Evolutionary conservation across 2,113 vertebrate species (phyloP).

Genomic region (Geothlypis trichas): DNA sequence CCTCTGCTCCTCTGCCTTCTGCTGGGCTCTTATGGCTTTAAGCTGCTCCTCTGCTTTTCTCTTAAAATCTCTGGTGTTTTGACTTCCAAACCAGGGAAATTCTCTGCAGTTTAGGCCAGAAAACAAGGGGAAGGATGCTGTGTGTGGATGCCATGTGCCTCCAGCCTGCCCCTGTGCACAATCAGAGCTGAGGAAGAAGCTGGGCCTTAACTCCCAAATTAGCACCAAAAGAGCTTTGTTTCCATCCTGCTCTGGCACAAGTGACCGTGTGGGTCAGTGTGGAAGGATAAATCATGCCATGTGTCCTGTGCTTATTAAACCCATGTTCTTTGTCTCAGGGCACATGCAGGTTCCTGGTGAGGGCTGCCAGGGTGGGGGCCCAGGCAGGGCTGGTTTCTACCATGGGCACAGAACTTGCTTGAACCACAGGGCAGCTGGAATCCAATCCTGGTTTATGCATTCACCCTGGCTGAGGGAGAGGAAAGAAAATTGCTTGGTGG

Average conservation of each 20-base stretch:
- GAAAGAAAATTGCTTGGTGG: background rate
- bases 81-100: background rate
- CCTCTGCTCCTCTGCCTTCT: background rate
- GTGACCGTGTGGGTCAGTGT: background rate
- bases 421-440: background rate
- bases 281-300: background rate
- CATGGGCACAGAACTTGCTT: background rate
- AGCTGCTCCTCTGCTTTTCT: background rate
- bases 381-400: background rate
- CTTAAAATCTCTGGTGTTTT: background rate
- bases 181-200: background rate
- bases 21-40: background rate
- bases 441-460: background rate
- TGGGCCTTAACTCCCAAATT: background rate
- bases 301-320: background rate
- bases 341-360: background rate
- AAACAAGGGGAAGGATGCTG: background rate
- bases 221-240: background rate
- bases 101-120: background rate
- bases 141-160: rapidly evolving
- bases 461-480: background rate
- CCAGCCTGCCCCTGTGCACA: background rate
- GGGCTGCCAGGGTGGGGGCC: background rate
- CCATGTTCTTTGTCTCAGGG: background rate
- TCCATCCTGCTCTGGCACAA: background rate